Percentiles rank a stretch among this genome's conserved stretches.
These are phyloP conservation scores for Euproctis similis DNA, from an alignment of 2,888 invertebrate species.

Conservation along the genomic window DNA sequence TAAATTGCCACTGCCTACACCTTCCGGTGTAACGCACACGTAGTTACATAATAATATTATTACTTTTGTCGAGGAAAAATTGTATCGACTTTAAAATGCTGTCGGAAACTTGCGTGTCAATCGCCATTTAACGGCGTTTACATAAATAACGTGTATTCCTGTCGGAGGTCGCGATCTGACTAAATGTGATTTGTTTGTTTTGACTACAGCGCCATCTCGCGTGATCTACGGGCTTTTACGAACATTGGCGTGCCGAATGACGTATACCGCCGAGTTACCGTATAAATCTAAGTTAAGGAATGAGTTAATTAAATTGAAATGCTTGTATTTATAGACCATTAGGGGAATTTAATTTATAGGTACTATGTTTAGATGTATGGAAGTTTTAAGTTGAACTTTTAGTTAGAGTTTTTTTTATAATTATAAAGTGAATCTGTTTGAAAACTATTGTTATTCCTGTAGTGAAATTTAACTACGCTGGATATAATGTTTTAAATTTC, in stretches of 20 bases:
- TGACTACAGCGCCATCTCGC: slow-evolving; percentile 45
- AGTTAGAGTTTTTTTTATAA: too few species aligned
- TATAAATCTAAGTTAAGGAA: slow-evolving; percentile 18
- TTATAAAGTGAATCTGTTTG: too few species aligned
- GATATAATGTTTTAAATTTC: too few species aligned
- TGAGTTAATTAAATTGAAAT: slow-evolving; percentile 27
- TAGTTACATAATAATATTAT: too few species aligned
- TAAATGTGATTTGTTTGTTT: slow-evolving; percentile 51
- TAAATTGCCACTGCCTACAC: too few species aligned
- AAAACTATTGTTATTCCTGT: too few species aligned
- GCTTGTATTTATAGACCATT: slow-evolving; percentile 10
- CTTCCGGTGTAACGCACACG: too few species aligned
- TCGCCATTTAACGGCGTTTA: slow-evolving; percentile 17
- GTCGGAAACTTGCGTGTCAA: slow-evolving; percentile 26
- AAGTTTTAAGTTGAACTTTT: too few species aligned
- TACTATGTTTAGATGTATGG: slow-evolving; percentile 1
- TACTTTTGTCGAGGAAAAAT: too few species aligned
- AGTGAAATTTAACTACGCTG: too few species aligned
- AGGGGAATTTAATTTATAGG: slow-evolving; percentile 4
- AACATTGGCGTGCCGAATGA: slow-evolving; percentile 26
- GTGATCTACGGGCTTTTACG: slow-evolving; percentile 43
- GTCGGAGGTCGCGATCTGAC: slow-evolving; percentile 28
- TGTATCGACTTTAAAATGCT: too few species aligned
- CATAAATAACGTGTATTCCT: slow-evolving; percentile 31
- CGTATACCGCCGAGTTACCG: slow-evolving; percentile 11